Conservation (phyloP, 2,888 invertebrate genomes). For the Catocala nupta region DNA sequence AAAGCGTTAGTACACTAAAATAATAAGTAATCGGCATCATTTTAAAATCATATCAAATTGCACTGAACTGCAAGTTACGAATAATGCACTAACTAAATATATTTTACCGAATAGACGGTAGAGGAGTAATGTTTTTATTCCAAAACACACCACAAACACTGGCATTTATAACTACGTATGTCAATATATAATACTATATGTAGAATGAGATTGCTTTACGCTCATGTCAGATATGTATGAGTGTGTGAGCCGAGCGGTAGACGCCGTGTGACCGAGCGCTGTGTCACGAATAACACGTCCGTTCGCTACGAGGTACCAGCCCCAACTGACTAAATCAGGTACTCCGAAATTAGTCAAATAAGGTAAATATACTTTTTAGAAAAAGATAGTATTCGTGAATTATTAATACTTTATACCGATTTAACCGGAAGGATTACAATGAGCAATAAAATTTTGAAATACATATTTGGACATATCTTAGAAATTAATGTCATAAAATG, state of each 20-base stretch:
- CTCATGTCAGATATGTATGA: conserved; percentile 82
- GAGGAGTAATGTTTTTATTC: not conserved
- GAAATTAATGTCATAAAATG: conserved; percentile 38
- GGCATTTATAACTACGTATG: conserved; percentile 66
- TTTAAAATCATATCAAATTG: too few relatives aligned
- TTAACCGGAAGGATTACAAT: conserved; percentile 17
- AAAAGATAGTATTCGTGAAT: too few relatives aligned
- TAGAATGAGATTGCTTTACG: conserved; percentile 82
- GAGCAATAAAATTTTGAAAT: conserved; percentile 25
- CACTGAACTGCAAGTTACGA: too few relatives aligned
- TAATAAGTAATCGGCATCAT: not conserved
- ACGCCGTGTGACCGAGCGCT: conserved; percentile 64
- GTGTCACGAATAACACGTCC: not conserved
- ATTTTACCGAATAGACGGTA: not conserved
- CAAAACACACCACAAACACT: conserved; percentile 41
- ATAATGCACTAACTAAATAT: not conserved
- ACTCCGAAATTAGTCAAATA: not conserved
- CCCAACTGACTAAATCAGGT: conserved; percentile 15
- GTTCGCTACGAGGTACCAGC: conserved; percentile 21
- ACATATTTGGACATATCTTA: conserved; percentile 18
- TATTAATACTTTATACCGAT: conserved; percentile 5
- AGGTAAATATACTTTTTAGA: not conserved
- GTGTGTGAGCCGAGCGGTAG: conserved; percentile 68
- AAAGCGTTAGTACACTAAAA: not conserved
- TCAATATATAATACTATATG: conserved; percentile 63